phyloP scores from a whole-genome alignment of 1,140 invertebrate species.

The Cyclina sinensis region DNA sequence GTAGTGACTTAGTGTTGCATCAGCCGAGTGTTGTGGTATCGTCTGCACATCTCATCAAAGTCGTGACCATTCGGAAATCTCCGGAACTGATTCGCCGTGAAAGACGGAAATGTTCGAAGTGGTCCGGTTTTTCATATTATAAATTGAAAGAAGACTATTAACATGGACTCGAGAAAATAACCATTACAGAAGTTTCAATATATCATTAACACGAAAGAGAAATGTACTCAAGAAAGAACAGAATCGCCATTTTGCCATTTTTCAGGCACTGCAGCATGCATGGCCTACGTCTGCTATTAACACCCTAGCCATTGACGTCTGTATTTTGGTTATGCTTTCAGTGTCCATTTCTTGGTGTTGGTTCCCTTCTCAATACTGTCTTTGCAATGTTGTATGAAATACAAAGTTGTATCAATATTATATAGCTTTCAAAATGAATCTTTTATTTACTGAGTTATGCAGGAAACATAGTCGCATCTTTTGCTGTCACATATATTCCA shows the following conservation, averaged over 20 bases:
- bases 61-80: constrained; percentile 7
- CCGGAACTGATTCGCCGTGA: neutral
- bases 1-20: constrained; percentile 52
- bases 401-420: too few relatives aligned
- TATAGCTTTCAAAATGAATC: too few relatives aligned
- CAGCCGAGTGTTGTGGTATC: constrained; percentile 20
- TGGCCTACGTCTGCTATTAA: neutral
- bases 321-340: neutral
- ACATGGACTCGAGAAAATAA: too few relatives aligned
- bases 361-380: neutral
- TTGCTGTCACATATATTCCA: too few relatives aligned
- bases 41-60: constrained; percentile 25
- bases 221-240: neutral
- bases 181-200: too few relatives aligned
- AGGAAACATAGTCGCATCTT: too few relatives aligned
- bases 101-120: neutral
- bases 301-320: neutral
- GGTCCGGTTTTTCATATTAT: neutral
- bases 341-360: constrained; percentile 5
- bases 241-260: neutral
- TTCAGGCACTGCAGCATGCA: neutral
- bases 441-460: too few relatives aligned
- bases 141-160: neutral
- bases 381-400: constrained; percentile 15
- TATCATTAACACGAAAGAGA: neutral